Evolutionary conservation across 2,113 vertebrate genomes (phyloP), one percentile per base, ranked within the genome.

Genomic region (Oreochromis spilurus): DNA sequence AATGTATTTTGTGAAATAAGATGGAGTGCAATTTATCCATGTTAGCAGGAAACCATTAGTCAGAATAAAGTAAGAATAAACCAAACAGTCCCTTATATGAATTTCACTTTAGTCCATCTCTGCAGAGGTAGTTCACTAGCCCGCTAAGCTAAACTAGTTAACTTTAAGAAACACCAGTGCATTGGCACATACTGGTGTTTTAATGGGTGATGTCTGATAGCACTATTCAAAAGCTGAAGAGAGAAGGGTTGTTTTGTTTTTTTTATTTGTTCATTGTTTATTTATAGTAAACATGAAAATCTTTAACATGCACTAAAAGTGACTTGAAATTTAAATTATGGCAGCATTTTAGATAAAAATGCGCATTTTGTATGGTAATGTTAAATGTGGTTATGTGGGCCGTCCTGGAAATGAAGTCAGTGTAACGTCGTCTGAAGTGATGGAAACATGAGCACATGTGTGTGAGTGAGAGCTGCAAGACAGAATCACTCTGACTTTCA

Each of bases 281-380:
- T 16, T 72, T 21, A 45, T 43, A 45, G 13, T 43, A 72, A 43
- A 26, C 7, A 0, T 62, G 58, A 62, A 62, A 62, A 62, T 1
- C 67, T 45, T 72, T 72, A 10, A 45, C 5, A 9, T 72, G 21
- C 21, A 45, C 40, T 45, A 45, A 72, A 70, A 26, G 62, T 67
- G 36, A 24, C 7, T 70, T 24, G 40, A 26, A 12, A 65, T 38
- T 1, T 40, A 13, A 67, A 0, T 21, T 1, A 45, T 26, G 65
- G 4, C 36, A 70, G 4, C 10, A 65, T 65, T 67, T 67, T 67
- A 7, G 62, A 67, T 40, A 67, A 40, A 70, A 70, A 26, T 16
- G 13, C 3, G 0, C 16, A 50, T 75, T 50, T 4, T 72, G 21
- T 45, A 1, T 0, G 8, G 65, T 72, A 14, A 72, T 26, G 16